phyloP scores from a whole-genome alignment of 2,888 invertebrate species.

The Aquatica leii region DNA sequence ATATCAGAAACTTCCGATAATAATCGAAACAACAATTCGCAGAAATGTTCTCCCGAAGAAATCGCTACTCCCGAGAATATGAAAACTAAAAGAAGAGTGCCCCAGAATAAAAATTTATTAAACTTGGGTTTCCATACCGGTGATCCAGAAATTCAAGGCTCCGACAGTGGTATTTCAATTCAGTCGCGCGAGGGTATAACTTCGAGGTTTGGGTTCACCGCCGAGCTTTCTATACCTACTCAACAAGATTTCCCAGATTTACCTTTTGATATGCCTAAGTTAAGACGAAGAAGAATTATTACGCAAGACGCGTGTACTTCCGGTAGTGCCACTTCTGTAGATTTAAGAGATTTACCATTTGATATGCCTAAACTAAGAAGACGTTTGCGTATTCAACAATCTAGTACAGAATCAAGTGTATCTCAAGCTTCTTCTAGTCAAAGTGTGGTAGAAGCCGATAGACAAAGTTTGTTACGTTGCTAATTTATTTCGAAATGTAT shows the following conservation, averaged over 20 bases:
- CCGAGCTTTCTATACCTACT: conserved; percentile 60
- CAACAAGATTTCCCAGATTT: conserved; percentile 79
- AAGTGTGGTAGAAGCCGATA: conserved; percentile 78
- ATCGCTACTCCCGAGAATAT: conserved; percentile 61
- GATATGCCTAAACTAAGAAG: conserved; percentile 90
- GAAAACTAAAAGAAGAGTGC: conserved; percentile 71
- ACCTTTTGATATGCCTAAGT: conserved; percentile 90
- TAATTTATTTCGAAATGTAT: conserved; percentile 21
- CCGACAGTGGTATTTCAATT: conserved; percentile 88
- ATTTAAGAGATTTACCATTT: conserved; percentile 84
- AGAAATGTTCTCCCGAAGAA: conserved; percentile 79
- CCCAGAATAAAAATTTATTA: conserved; percentile 80
- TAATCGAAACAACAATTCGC: conserved; percentile 79
- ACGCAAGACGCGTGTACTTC: conserved; percentile 76
- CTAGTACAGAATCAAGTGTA: conserved; percentile 74
- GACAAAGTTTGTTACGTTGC: conserved; percentile 64
- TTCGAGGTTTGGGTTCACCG: conserved; percentile 61
- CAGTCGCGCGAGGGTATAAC: conserved; percentile 84
- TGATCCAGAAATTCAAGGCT: conserved; percentile 82
- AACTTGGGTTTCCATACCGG: conserved; percentile 73
- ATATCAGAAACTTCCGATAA: conserved; percentile 84
- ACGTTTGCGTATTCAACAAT: conserved; percentile 71
- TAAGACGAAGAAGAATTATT: conserved; percentile 73
- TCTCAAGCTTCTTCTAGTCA: conserved; percentile 86
- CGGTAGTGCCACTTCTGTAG: conserved; percentile 77